Evolutionary conservation across 1,140 invertebrate genomes (phyloP).

Genomic region (Gonatopus flavifemur): DNA sequence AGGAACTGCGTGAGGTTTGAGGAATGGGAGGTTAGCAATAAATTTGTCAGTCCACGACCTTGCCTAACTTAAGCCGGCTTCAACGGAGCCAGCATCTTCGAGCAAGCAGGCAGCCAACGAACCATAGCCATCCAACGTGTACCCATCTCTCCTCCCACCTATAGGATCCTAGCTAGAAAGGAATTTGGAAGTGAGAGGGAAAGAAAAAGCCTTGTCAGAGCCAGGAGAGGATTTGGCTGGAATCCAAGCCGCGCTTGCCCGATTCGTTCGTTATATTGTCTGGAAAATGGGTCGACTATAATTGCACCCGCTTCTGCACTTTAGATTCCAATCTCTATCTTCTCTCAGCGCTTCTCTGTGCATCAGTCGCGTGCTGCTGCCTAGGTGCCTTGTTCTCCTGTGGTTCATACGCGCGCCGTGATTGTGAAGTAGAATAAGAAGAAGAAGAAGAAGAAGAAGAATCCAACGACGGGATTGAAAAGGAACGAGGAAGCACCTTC

Average conservation of each 20-base stretch:
- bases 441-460: neutral
- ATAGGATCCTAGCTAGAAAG: too few relatives aligned
- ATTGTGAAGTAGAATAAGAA: neutral
- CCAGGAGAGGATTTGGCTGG: constrained; percentile 51
- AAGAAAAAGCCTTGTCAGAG: too few relatives aligned
- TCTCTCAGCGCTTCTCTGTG: constrained; percentile 1
- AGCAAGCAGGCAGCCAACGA: too few relatives aligned
- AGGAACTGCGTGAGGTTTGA: too few relatives aligned
- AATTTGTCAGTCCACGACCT: constrained; percentile 48
- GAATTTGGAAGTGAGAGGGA: too few relatives aligned
- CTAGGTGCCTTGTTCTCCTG: neutral
- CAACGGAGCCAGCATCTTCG: constrained; percentile 48
- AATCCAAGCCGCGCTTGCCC: constrained; percentile 39
- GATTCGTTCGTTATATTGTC: constrained; percentile 52
- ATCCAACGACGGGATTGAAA: neutral
- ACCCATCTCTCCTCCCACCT: too few relatives aligned
- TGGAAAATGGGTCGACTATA: constrained; percentile 54
- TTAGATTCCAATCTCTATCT: constrained; percentile 39
- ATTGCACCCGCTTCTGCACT: constrained; percentile 42
- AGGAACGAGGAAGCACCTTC: neutral
- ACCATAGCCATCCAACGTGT: too few relatives aligned
- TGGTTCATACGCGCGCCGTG: neutral
- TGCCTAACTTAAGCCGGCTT: constrained; percentile 52
- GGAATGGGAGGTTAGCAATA: too few relatives aligned
- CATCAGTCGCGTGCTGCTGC: constrained; percentile 10